A percentile compares a stretch with the other conserved stretches of the same genome.
These are phyloP conservation scores for Himantopus leucocephalus DNA, from an alignment of 2,113 vertebrate species.

Conservation along the genomic window DNA sequence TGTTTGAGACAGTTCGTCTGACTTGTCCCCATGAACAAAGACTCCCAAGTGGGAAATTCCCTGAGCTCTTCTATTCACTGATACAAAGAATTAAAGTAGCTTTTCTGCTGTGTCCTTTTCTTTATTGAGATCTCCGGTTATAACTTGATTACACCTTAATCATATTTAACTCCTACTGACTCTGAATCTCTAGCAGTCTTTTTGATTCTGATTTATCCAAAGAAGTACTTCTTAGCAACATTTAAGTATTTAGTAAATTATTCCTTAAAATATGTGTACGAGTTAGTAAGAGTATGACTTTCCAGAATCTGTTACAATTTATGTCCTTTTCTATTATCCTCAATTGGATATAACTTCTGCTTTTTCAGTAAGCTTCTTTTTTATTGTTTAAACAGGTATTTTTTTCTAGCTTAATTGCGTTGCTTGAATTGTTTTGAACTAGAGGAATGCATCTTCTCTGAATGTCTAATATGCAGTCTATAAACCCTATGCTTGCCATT, in stretches of 20 bases:
- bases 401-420: not conserved
- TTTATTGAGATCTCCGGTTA: not conserved
- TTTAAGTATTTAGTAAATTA: not conserved
- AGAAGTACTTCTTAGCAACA: not conserved
- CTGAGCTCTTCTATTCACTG: not conserved
- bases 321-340: not conserved
- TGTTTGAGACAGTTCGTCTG: not conserved
- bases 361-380: not conserved
- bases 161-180: not conserved
- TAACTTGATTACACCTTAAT: not conserved
- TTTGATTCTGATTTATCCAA: not conserved
- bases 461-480: not conserved
- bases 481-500: not conserved
- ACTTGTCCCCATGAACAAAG: not conserved
- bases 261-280: not conserved
- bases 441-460: not conserved
- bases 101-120: not conserved
- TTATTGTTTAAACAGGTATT: not conserved
- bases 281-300: not conserved
- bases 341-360: not conserved
- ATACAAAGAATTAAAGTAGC: not conserved
- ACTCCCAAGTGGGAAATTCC: not conserved
- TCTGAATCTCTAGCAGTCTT: not conserved
- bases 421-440: not conserved
- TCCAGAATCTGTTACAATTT: not conserved